Evolutionary conservation across 2,888 invertebrate species (phyloP).

Genomic region (Napeogenes sylphis): DNA sequence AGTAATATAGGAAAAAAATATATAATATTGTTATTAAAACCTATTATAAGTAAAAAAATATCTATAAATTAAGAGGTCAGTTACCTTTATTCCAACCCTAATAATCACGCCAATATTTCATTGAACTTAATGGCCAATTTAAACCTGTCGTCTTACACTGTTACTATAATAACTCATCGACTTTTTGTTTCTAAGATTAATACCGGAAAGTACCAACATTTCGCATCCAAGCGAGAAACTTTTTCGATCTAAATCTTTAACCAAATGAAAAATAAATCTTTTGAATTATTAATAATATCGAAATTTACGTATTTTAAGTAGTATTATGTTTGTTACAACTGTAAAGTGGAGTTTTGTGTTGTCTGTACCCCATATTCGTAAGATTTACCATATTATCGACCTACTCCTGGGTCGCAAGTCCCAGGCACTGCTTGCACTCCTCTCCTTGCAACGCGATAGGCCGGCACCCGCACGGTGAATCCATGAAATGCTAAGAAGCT

Average conservation of each 20-base stretch:
- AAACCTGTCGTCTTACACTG: slow-evolving; percentile 62
- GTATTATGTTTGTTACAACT: too few species aligned
- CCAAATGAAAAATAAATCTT: too few species aligned
- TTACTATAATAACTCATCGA: slow-evolving; percentile 58
- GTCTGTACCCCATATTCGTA: too few species aligned
- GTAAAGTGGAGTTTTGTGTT: too few species aligned
- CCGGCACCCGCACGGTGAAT: too few species aligned
- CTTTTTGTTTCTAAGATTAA: slow-evolving; percentile 75
- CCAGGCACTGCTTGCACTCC: too few species aligned
- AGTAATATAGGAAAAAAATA: not conserved
- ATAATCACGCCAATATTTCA: slow-evolving; percentile 30
- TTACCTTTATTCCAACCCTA: slow-evolving; percentile 23
- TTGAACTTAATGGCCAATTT: slow-evolving; percentile 54
- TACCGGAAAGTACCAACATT: slow-evolving; percentile 75
- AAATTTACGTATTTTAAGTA: too few species aligned
- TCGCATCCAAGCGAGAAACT: slow-evolving; percentile 73
- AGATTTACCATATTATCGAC: too few species aligned
- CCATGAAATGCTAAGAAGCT: too few species aligned
- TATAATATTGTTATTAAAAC: slow-evolving; percentile 7
- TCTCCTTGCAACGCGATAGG: too few species aligned
- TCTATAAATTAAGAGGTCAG: slow-evolving; percentile 8
- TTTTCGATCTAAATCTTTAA: slow-evolving; percentile 73
- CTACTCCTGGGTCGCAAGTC: too few species aligned
- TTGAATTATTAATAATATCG: too few species aligned
- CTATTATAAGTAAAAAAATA: slow-evolving; percentile 2